Evolutionary conservation across 2,888 invertebrate genomes (phyloP).

Genomic region (Thereva nobilitata): DNA sequence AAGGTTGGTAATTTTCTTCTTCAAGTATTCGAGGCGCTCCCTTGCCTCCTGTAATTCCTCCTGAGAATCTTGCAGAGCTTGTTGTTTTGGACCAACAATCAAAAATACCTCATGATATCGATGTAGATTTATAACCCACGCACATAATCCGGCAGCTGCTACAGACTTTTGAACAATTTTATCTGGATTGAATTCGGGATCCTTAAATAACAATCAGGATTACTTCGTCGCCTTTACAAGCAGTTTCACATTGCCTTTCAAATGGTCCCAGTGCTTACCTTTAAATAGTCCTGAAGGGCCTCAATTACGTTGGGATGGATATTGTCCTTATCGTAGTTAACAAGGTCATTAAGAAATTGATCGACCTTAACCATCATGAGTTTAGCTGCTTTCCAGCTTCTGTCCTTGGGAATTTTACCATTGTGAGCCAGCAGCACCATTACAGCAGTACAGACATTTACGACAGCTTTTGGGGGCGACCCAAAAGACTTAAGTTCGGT

Average conservation of each 20-base stretch:
- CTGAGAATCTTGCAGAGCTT: conserved; percentile 85
- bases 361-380: conserved; percentile 89
- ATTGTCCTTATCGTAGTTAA: conserved; percentile 91
- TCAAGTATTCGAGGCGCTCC: conserved; percentile 76
- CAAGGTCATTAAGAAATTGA: conserved; percentile 79
- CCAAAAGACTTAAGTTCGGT: conserved; percentile 95
- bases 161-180: conserved; percentile 84
- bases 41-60: conserved; percentile 81
- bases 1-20: conserved; percentile 66
- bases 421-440: conserved; percentile 80
- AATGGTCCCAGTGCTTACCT: conserved; percentile 43
- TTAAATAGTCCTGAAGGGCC: conserved; percentile 62
- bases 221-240: not conserved
- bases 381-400: conserved; percentile 93
- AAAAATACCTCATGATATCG: conserved; percentile 89
- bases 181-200: conserved; percentile 83
- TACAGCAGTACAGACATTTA: conserved; percentile 85
- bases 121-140: conserved; percentile 93
- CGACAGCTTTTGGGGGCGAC: conserved; percentile 88
- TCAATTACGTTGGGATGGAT: conserved; percentile 87
- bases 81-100: conserved; percentile 89
- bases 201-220: conserved; percentile 47
- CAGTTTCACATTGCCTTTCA: not conserved
- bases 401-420: conserved; percentile 87
- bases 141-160: conserved; percentile 91